Conservation (phyloP, 2,888 invertebrate genomes). For the Allophyes oxyacanthae region DNA sequence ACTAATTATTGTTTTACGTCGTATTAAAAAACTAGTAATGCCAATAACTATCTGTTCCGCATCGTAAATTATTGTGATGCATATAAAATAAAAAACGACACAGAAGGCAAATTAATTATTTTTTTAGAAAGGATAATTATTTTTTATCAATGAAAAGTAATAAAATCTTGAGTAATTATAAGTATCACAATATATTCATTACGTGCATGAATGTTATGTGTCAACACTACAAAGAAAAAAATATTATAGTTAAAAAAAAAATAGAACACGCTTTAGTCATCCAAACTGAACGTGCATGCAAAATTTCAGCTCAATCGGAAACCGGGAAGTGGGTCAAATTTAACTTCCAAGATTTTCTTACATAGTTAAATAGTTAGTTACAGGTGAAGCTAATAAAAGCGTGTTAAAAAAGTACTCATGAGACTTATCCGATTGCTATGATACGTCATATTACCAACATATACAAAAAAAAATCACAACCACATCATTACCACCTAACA, state of each 20-base stretch:
- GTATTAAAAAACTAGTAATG: conserved; percentile 19
- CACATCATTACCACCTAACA: neutral
- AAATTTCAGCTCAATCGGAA: too few relatives aligned
- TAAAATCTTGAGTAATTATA: conserved; percentile 18
- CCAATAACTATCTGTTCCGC: conserved; percentile 15
- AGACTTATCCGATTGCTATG: neutral
- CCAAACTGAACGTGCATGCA: too few relatives aligned
- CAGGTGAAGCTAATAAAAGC: too few relatives aligned
- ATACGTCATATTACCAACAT: neutral
- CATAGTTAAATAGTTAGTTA: too few relatives aligned
- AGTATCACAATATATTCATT: conserved; percentile 4
- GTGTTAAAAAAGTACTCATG: neutral
- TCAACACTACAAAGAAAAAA: neutral
- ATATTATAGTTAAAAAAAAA: too few relatives aligned
- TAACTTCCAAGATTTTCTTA: too few relatives aligned
- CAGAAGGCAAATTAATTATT: conserved; percentile 8
- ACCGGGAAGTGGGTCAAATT: too few relatives aligned
- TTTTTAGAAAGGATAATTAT: conserved; percentile 9
- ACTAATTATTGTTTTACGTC: conserved; percentile 9
- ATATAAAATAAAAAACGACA: conserved; percentile 12
- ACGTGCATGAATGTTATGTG: too few relatives aligned
- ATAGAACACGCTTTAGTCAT: too few relatives aligned
- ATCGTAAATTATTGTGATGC: conserved; percentile 7
- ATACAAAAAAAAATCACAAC: too few relatives aligned
- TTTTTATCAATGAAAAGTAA: conserved; percentile 10